Base-by-base conservation (phyloP, 2,113 vertebrate genomes). In the Neodon shergylaensis region DNA sequence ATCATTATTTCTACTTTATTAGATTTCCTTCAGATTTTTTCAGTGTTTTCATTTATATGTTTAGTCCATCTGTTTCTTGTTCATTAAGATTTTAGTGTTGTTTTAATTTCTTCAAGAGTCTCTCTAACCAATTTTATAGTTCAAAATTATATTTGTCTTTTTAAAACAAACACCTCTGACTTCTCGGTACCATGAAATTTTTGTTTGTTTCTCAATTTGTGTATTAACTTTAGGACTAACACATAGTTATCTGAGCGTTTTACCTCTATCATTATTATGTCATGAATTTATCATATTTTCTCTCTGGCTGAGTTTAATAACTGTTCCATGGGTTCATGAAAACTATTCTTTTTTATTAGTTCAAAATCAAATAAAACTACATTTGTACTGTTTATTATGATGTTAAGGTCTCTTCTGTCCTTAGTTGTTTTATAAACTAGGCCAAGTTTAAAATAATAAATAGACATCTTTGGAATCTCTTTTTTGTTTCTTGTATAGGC, bases 121-220 rank as follows among this genome's bases (percentile, higher is more conserved):
- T 33, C 63, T 47, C 44, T 66, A 36, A 31, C 61, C 26, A 44
- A 9, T 83, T 65, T 21, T 58, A 52, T 58, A 74, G 2, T 92
- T 94, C 2, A 52, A 76, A 70, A 76, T 10, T 28, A 17, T 68
- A 42, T 26, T 39, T 88, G 12, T 28, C 8, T 31, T 92, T 91
- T 61, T 17, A 68, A 73, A 68, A 65, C 47, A 76, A 19, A 47
- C 5, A 84, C 4, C 78, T 93, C 22, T 90, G n/a, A 92, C 31
- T 93, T 82, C 90, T 28, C 94, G 52, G 1, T 70, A 44, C 14
- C 5, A 73, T 65, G 11, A 2, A 65, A 63, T 86, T 95, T 97
- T 95, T 95, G 33, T 95, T 94, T 94, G 31, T 73, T 92, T 94
- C 9, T 52, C 66, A 81, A 61, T 85, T 93, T 97, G 21, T 68